These are phyloP conservation scores for Ostrea edulis DNA, from an alignment of 1,140 invertebrate species.

Conservation along the genomic window DNA sequence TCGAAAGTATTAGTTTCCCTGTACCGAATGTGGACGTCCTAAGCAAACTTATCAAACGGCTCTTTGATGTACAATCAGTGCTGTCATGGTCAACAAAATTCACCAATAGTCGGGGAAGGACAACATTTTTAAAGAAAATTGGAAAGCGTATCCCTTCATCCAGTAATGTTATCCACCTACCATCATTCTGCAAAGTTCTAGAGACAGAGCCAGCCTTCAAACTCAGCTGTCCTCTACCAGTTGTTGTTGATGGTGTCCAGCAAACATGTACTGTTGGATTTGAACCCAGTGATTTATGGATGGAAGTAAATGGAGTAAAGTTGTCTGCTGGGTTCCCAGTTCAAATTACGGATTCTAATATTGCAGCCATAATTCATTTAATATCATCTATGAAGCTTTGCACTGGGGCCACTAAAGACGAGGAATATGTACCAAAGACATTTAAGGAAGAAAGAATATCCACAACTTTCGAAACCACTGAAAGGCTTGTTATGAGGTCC, in stretches of 20 bases:
- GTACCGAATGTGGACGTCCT: neutral
- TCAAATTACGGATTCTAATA: neutral
- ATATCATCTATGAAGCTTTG: neutral
- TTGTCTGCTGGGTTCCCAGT: conserved; percentile 23
- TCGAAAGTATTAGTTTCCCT: neutral
- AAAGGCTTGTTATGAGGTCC: neutral
- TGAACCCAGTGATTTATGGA: neutral
- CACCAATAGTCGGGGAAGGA: neutral
- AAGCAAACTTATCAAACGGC: conserved; percentile 17
- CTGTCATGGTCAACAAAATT: neutral
- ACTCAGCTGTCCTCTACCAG: conserved; percentile 22
- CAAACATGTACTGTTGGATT: conserved; percentile 34
- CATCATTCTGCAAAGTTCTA: neutral
- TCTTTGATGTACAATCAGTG: conserved; percentile 21
- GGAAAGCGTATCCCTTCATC: neutral
- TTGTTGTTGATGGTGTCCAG: conserved; percentile 18
- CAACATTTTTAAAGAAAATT: neutral
- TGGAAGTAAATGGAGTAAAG: conserved; percentile 1
- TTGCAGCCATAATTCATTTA: neutral
- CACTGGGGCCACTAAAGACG: neutral
- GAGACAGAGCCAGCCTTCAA: neutral
- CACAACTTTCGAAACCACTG: neutral
- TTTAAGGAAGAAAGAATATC: neutral
- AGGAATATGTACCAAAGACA: neutral
- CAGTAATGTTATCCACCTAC: neutral